Percentiles rank a stretch among this genome's conserved stretches.
These are phyloP conservation scores for Malurus melanocephalus DNA, from an alignment of 2,113 vertebrate species.

Conservation along the genomic window DNA sequence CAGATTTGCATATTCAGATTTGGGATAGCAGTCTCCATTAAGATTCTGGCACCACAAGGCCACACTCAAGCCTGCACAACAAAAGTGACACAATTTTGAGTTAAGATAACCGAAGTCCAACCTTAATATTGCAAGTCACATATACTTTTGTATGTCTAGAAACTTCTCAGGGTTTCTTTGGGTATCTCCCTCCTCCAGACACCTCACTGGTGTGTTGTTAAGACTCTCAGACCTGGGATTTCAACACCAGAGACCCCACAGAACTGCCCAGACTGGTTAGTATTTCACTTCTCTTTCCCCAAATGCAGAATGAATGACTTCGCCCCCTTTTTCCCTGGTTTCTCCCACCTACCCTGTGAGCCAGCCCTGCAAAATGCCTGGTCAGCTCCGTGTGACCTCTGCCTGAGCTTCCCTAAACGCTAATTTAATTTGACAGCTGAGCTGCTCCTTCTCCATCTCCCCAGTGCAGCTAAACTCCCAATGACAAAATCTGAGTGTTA, in stretches of 20 bases:
- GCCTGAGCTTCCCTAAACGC: not conserved
- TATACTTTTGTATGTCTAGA: not conserved
- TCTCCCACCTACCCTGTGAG: not conserved
- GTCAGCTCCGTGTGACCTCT: not conserved
- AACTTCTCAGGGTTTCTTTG: not conserved
- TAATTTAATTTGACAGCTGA: not conserved
- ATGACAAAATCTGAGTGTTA: not conserved
- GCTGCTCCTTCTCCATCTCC: not conserved
- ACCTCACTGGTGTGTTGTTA: not conserved
- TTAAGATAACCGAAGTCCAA: not conserved
- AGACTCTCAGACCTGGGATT: not conserved
- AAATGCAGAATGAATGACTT: not conserved
- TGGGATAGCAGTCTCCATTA: not conserved
- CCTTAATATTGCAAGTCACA: not conserved
- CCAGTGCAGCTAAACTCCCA: not conserved
- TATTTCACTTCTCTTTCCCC: not conserved
- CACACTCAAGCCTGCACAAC: not conserved
- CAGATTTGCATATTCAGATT: not conserved
- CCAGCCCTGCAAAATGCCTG: not conserved
- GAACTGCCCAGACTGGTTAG: not conserved
- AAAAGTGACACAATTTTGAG: not conserved
- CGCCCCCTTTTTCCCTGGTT: rapidly evolving
- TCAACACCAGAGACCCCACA: not conserved
- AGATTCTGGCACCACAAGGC: not conserved
- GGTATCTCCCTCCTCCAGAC: not conserved